These are phyloP conservation scores for Cepaea hortensis DNA, from an alignment of 2,888 invertebrate species.

Conservation along the genomic window DNA sequence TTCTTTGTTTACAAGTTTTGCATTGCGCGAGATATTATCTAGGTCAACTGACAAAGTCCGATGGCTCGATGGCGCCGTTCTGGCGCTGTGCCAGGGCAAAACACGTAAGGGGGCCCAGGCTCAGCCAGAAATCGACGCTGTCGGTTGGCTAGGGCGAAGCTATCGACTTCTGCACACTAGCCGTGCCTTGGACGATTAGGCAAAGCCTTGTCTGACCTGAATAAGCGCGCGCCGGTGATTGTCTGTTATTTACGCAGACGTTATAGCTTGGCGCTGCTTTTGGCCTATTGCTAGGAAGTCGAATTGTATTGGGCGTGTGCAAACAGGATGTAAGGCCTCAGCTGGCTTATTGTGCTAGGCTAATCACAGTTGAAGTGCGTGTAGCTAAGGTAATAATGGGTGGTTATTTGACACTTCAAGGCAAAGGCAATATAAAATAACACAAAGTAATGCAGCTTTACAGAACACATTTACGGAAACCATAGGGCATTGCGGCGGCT, in stretches of 20 bases:
- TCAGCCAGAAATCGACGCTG: neutral
- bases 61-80: neutral
- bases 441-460: too few relatives aligned
- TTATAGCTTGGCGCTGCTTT: neutral
- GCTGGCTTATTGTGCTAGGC: too few relatives aligned
- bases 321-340: too few relatives aligned
- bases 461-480: too few relatives aligned
- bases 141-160: neutral
- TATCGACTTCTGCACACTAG: slow-evolving; percentile 1
- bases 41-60: neutral
- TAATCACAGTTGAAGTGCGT: too few relatives aligned
- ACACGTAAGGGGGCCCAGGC: neutral
- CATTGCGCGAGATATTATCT: too few relatives aligned
- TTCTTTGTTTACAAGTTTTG: too few relatives aligned
- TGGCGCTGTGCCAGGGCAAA: neutral
- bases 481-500: too few relatives aligned
- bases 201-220: neutral
- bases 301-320: neutral
- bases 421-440: too few relatives aligned
- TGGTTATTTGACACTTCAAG: too few relatives aligned
- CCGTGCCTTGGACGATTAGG: slow-evolving; percentile 12
- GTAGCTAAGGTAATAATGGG: too few relatives aligned
- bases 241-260: neutral
- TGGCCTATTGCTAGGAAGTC: neutral
- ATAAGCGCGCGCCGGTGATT: neutral